These are phyloP conservation scores for Leucopternis melanops DNA, from an alignment of 2,113 vertebrate genomes.

Conservation along the genomic window DNA sequence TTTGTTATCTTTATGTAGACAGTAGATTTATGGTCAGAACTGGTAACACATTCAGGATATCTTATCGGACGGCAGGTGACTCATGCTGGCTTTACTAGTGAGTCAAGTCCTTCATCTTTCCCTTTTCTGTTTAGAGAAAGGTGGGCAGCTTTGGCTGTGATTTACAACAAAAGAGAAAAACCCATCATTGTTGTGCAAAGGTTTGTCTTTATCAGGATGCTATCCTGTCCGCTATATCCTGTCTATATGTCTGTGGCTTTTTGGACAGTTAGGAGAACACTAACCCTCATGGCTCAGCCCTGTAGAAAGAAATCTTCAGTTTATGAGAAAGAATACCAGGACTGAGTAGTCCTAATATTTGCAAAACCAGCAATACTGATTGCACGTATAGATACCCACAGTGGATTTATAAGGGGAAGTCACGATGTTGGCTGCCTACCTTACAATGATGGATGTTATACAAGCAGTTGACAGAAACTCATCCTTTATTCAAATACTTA, in stretches of 20 bases:
- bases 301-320: neutral
- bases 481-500: neutral
- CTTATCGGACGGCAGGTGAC: neutral
- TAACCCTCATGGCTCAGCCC: neutral
- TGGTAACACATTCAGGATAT: neutral
- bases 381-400: neutral
- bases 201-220: neutral
- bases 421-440: neutral
- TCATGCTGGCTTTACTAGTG: neutral
- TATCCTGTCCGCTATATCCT: neutral
- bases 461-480: neutral
- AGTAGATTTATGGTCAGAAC: neutral
- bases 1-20: slow-evolving; percentile 12
- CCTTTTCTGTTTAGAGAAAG: neutral
- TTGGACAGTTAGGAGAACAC: neutral
- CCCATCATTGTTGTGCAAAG: neutral
- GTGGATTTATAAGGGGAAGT: neutral
- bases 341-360: neutral
- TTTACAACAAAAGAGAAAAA: neutral
- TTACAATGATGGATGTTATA: neutral
- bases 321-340: neutral
- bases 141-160: neutral
- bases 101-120: neutral
- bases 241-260: neutral
- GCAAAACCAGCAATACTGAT: neutral